Conservation (phyloP, 1,140 invertebrate species). For the Vollenhovia emeryi region DNA sequence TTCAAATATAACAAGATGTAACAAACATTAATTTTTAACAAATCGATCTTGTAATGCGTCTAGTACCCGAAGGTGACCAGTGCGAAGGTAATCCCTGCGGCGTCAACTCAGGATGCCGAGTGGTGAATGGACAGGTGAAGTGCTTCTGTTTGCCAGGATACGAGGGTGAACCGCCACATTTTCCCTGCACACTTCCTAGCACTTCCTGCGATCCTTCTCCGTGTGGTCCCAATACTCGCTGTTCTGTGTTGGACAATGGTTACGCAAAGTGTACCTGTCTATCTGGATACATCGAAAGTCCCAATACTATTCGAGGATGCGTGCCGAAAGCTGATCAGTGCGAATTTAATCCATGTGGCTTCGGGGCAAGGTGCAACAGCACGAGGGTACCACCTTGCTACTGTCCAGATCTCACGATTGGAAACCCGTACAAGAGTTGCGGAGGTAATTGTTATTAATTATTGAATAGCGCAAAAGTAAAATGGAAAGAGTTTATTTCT, state of each 20-base stretch:
- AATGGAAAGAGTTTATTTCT: neutral
- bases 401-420: slow-evolving; percentile 90
- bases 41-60: neutral
- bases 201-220: slow-evolving; percentile 94
- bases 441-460: slow-evolving; percentile 80
- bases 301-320: slow-evolving; percentile 94
- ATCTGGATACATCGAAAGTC: slow-evolving; percentile 93
- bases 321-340: slow-evolving; percentile 91
- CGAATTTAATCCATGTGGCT: slow-evolving; percentile 93
- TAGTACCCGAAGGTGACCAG: slow-evolving; percentile 94
- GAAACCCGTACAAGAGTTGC: slow-evolving; percentile 92
- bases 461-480: neutral
- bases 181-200: slow-evolving; percentile 88
- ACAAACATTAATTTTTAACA: neutral
- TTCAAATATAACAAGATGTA: neutral
- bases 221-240: slow-evolving; percentile 95
- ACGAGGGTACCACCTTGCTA: slow-evolving; percentile 91
- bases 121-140: slow-evolving; percentile 89
- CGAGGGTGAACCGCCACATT: slow-evolving; percentile 92
- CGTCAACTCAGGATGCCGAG: slow-evolving; percentile 91
- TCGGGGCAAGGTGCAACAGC: slow-evolving; percentile 92
- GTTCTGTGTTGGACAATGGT: slow-evolving; percentile 91
- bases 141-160: slow-evolving; percentile 96
- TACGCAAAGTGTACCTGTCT: slow-evolving; percentile 95
- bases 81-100: slow-evolving; percentile 95